Conservation (phyloP, 2,888 invertebrate species). For the Cerastis rubricosa region DNA sequence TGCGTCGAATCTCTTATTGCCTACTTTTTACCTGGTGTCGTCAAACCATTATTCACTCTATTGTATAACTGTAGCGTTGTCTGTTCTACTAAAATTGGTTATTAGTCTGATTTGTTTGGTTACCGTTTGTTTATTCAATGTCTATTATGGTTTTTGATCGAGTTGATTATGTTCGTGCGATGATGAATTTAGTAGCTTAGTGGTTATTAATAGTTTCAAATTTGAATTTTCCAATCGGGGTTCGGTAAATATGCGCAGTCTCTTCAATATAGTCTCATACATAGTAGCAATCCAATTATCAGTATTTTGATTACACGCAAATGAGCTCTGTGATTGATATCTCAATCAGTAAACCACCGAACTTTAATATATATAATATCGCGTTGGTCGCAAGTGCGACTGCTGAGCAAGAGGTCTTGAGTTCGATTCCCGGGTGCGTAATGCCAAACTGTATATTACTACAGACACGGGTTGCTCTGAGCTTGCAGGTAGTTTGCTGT, state of each 20-base stretch:
- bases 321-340: constrained; percentile 2
- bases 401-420: too few species aligned
- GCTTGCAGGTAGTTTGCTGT: too few species aligned
- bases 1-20: constrained; percentile 85
- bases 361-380: neutral
- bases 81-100: constrained; percentile 73
- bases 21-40: constrained; percentile 87
- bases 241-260: constrained; percentile 26
- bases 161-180: constrained; percentile 33
- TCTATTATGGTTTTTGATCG: constrained; percentile 63
- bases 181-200: constrained; percentile 29
- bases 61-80: constrained; percentile 80
- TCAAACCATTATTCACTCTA: constrained; percentile 85
- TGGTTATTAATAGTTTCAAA: constrained; percentile 37
- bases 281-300: constrained; percentile 11
- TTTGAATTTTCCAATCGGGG: constrained; percentile 20
- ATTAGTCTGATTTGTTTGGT: constrained; percentile 71
- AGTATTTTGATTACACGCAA: constrained; percentile 18
- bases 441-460: too few species aligned
- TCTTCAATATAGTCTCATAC: constrained; percentile 2
- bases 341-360: constrained; percentile 9
- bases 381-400: too few species aligned
- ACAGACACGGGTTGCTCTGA: too few species aligned
- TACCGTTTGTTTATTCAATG: constrained; percentile 66
- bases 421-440: too few species aligned